Conservation (phyloP, 2,113 vertebrate species). For the Oxyura jamaicensis region DNA sequence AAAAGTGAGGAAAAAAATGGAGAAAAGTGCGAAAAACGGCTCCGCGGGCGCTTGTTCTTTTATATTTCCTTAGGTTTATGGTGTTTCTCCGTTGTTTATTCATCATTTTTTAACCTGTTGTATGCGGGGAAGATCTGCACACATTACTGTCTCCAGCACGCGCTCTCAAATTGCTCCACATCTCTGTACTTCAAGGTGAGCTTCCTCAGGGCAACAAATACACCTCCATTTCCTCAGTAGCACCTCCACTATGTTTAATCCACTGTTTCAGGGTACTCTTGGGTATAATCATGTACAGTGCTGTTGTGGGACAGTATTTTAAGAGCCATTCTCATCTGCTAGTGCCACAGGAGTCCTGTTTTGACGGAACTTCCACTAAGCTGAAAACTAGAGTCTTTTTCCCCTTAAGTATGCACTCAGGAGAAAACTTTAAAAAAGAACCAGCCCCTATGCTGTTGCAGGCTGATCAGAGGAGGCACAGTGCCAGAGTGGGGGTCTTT, state of each 20-base stretch:
- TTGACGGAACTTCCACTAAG: too few species aligned
- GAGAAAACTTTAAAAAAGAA: too few species aligned
- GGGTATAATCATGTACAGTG: neutral
- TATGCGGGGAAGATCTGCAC: too few species aligned
- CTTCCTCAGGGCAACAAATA: neutral
- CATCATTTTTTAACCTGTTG: neutral
- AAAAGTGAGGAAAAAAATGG: neutral
- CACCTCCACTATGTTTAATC: neutral
- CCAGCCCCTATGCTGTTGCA: too few species aligned
- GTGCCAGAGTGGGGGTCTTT: too few species aligned
- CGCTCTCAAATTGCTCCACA: fast-evolving
- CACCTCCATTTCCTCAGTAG: neutral
- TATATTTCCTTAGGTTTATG: neutral
- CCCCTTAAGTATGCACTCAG: too few species aligned
- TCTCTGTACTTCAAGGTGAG: neutral
- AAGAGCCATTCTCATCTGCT: neutral
- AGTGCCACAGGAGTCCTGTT: neutral
- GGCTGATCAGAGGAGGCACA: too few species aligned
- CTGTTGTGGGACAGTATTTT: neutral
- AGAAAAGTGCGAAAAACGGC: neutral
- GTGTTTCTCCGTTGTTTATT: neutral
- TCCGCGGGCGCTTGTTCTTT: neutral
- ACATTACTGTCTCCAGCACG: neutral
- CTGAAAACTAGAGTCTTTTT: too few species aligned
- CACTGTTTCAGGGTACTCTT: neutral